phyloP scores from a whole-genome alignment of 1,140 invertebrate species.

The Caenorhabditis latens region DNA sequence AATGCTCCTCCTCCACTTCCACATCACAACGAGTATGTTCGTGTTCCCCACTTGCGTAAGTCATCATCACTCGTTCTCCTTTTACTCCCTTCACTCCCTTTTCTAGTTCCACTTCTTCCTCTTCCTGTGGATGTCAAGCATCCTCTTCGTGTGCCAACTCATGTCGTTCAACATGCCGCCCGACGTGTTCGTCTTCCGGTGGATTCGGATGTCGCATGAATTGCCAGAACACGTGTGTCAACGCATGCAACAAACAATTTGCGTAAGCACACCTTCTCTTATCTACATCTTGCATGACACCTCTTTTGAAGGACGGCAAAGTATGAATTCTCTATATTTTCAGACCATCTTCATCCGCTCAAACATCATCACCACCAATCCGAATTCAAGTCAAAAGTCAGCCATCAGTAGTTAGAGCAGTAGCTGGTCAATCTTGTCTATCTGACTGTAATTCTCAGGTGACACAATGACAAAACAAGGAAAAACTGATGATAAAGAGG shows the following conservation, averaged over 20 bases:
- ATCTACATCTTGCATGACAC: neutral
- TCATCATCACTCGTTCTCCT: neutral
- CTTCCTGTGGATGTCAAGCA: constrained; percentile 49
- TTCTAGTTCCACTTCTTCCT: constrained; percentile 28
- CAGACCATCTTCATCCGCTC: neutral
- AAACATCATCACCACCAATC: neutral
- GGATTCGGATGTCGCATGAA: constrained; percentile 50
- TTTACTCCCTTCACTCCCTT: neutral
- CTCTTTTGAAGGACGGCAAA: neutral
- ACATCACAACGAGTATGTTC: constrained; percentile 22
- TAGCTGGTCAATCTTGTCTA: constrained; percentile 12
- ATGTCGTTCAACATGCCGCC: constrained; percentile 37
- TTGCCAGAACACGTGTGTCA: constrained; percentile 45
- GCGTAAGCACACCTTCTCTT: constrained; percentile 9
- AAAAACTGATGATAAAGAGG: neutral
- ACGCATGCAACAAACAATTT: constrained; percentile 47
- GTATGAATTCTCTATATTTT: neutral
- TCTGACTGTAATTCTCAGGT: constrained; percentile 50
- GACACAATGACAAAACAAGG: neutral
- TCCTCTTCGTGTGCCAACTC: constrained; percentile 50
- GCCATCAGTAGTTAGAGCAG: constrained; percentile 14
- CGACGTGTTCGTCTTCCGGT: constrained; percentile 41
- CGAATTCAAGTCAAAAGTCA: neutral
- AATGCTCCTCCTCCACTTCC: constrained; percentile 26
- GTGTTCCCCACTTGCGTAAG: constrained; percentile 1